Evolutionary conservation across 1,140 invertebrate genomes (phyloP).

Genomic region (Carposina sasakii): DNA sequence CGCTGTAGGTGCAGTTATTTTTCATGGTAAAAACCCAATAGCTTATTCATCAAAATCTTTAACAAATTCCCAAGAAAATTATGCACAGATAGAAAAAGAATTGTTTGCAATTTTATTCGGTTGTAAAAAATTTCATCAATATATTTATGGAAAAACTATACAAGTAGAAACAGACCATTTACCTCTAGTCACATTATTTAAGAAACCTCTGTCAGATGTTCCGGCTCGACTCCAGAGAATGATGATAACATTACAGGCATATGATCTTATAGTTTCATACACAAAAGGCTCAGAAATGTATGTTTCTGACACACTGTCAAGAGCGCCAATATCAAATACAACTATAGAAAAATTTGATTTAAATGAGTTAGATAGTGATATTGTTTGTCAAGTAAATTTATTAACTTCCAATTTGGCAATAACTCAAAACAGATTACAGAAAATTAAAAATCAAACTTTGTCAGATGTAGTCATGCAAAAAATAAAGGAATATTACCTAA

Average conservation of each 20-base stretch:
- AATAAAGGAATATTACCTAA: constrained; percentile 28
- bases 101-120: constrained; percentile 50
- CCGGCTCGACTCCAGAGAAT: constrained; percentile 53
- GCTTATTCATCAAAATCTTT: constrained; percentile 37
- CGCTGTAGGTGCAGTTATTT: constrained; percentile 32
- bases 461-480: constrained; percentile 30
- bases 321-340: constrained; percentile 20
- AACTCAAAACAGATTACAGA: constrained; percentile 22
- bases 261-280: constrained; percentile 55
- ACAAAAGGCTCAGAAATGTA: constrained; percentile 49
- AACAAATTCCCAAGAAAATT: constrained; percentile 43
- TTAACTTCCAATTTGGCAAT: constrained; percentile 22
- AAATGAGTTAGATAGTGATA: constrained; percentile 21
- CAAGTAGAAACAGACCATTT: constrained; percentile 59
- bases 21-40: constrained; percentile 34
- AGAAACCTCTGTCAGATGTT: constrained; percentile 47
- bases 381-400: constrained; percentile 26
- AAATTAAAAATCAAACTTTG: constrained; percentile 31
- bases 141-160: constrained; percentile 35
- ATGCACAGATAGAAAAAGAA: constrained; percentile 66
- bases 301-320: constrained; percentile 50
- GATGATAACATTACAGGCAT: constrained; percentile 45
- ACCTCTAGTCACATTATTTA: constrained; percentile 46
- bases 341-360: constrained; percentile 15
- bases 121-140: constrained; percentile 51